Percentiles rank a stretch among this genome's conserved stretches.
Evolutionary conservation across 2,888 invertebrate species (phyloP).

Genomic region (Heteropelma amictum): DNA sequence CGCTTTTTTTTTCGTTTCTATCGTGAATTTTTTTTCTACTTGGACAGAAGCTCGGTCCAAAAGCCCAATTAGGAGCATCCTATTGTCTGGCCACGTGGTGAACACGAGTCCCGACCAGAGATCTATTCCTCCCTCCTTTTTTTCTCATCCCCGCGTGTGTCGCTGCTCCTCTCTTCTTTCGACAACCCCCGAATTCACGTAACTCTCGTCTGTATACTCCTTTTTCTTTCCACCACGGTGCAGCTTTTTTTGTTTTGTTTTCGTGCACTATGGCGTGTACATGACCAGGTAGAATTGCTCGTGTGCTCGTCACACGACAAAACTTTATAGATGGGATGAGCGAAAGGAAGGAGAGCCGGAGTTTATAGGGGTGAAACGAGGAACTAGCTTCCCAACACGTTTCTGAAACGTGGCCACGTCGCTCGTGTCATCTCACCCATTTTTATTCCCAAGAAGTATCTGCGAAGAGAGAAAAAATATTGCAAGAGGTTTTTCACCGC

Average conservation of each 20-base stretch:
- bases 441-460: not conserved
- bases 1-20: conserved; percentile 35
- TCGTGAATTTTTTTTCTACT: not conserved
- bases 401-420: conserved; percentile 36
- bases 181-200: conserved; percentile 47
- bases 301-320: conserved; percentile 55
- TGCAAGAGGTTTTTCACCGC: not conserved
- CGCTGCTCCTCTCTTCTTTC: too few relatives aligned
- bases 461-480: not conserved
- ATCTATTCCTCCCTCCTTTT: conserved; percentile 48
- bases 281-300: conserved; percentile 46
- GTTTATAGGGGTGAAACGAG: conserved; percentile 24
- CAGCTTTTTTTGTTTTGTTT: conserved; percentile 3
- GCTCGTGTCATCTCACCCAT: conserved; percentile 5
- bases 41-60: conserved; percentile 61
- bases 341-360: conserved; percentile 6
- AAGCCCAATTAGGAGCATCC: conserved; percentile 77
- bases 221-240: not conserved
- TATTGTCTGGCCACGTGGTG: conserved; percentile 77
- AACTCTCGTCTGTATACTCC: conserved; percentile 23
- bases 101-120: conserved; percentile 71
- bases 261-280: not conserved
- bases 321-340: too few relatives aligned
- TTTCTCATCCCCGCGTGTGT: conserved; percentile 23
- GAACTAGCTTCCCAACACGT: conserved; percentile 26